Conservation (phyloP, 1,140 invertebrate species). For the Drosophila sp. region DNA sequence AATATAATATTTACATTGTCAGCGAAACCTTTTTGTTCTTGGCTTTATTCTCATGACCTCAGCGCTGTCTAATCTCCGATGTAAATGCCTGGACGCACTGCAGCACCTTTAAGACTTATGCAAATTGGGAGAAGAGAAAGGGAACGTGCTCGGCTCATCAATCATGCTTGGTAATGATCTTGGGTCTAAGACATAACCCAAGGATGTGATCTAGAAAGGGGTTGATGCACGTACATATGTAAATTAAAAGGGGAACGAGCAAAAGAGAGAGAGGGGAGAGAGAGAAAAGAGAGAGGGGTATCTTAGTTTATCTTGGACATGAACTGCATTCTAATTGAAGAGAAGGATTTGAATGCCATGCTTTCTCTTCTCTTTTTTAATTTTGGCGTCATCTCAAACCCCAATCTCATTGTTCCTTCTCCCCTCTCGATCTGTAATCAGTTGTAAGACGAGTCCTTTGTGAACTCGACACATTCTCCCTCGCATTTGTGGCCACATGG, state of each 20-base stretch:
- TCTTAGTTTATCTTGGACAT: slow-evolving; percentile 23
- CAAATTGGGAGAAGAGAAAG: slow-evolving; percentile 7
- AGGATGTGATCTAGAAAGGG: slow-evolving; percentile 5
- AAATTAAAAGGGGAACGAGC: background rate
- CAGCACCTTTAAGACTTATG: slow-evolving; percentile 17
- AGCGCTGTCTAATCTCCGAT: slow-evolving; percentile 2
- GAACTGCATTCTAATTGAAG: slow-evolving; percentile 69
- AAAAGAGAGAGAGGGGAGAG: background rate
- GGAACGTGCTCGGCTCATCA: slow-evolving; percentile 11
- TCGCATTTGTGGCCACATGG: slow-evolving; percentile 68
- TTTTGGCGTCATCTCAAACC: slow-evolving; percentile 59
- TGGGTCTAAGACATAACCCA: slow-evolving; percentile 21
- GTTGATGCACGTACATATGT: background rate
- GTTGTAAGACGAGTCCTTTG: slow-evolving; percentile 57
- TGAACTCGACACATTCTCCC: slow-evolving; percentile 36
- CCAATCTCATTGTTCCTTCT: background rate
- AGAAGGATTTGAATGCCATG: slow-evolving; percentile 50
- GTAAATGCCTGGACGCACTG: background rate
- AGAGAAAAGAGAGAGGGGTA: background rate
- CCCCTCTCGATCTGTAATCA: slow-evolving; percentile 15
- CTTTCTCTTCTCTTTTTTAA: slow-evolving; percentile 15
- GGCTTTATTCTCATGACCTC: slow-evolving; percentile 55
- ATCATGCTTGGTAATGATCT: slow-evolving; percentile 17
- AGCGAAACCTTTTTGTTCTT: slow-evolving; percentile 8
- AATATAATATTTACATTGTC: slow-evolving; percentile 16